Evolutionary conservation across 2,888 invertebrate genomes (phyloP), one percentile per base, ranked within the genome.

Genomic region (Gonocerus acuteangulatus): DNA sequence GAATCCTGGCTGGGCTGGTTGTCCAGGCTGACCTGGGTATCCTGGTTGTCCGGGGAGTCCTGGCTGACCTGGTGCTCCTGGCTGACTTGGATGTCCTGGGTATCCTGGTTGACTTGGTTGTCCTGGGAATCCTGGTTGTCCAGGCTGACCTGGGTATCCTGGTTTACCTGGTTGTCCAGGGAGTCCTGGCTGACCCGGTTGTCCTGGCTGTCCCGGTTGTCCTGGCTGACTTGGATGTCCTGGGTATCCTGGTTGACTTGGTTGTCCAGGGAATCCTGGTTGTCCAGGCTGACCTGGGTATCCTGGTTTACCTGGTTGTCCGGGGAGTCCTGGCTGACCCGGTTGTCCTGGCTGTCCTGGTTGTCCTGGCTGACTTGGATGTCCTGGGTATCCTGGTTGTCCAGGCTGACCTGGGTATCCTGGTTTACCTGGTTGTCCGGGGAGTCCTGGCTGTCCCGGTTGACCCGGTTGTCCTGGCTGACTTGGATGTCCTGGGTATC

Each of bases 1-100:
- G 76, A 45, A 72, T 77, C 67, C 71, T 77, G 69, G 79, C 69
- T 0, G 68, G 48, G 60, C 70, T 4, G 70, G 71, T n/a, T 67
- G 67, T n/a, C 62, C 45, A 21, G 72, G 73, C 51, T 69, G 69
- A 13, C 73, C 71, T n/a, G 69, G 68, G 44, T 64, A 61, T 62
- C 69, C 69, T 47, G 70, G 66, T 44, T 64, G 60, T 16, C 68
- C 64, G 27, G 62, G 62, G 60, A 59, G 44, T 23, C 62, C 62
- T 19, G 45, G 47, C 9, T 56, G 42, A 19, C 63, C 54, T 34
- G 64, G 39, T 11, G 32, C 23, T 7, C 62, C 51, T 45, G 68
- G 65, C 23, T 60, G 59, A 45, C 61, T 66, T 51, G 67, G 61
- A 22, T 49, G 57, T 19, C 67, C 63, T 34, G 59, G 71, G 4